Base-by-base conservation (phyloP, 2,888 invertebrate species). In the Mesorhabditis belari region DNA sequence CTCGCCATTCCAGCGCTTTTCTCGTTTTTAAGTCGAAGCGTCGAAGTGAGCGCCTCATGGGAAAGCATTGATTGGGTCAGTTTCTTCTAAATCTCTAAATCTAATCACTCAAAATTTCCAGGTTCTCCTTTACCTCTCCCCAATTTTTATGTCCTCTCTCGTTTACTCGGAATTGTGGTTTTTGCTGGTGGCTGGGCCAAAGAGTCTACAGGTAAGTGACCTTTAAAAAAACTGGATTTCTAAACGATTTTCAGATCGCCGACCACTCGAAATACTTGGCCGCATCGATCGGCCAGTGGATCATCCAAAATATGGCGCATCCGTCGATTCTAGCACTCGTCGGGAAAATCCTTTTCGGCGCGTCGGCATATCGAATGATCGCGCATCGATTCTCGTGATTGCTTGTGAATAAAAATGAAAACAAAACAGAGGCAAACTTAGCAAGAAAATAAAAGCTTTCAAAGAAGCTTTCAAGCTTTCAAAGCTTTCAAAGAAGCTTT, bases 11-110 rank as follows among this genome's bases (percentile, higher is more conserved):
- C 77, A 0, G 76, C 77, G 0, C n/a, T 74, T 3, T 24, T 76
- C 21, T 77, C 77, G 1, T 74, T 69, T 55, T 62, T 64, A 1
- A 28, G 57, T 24, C 64, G 69, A 25, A 58, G 65, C 28, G 71
- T 77, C 3, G 64, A 75, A 50, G 73, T 77, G 17, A 77, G 78
- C 28, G 79, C 79, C 3, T 73, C 75, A 44, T 79, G 79, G 79
- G 79, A 79, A 54, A 74, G 73, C 35, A 79, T 79, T 35, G 79
- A 80, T 59, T 75, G 76, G 62, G 79, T 80, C 53, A 66, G 75
- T 62, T 60, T n/a, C 5, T 6, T 17, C 1, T 17, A n/a, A 35
- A 21, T 29, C 21, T 12, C 27, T 5, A 56, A 4, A 57, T 1
- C 25, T 25, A 19, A 23, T 25, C n/a, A n/a, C n/a, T n/a, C n/a